phyloP scores from a whole-genome alignment of 2,113 vertebrate species.

The Gopherus flavomarginatus region DNA sequence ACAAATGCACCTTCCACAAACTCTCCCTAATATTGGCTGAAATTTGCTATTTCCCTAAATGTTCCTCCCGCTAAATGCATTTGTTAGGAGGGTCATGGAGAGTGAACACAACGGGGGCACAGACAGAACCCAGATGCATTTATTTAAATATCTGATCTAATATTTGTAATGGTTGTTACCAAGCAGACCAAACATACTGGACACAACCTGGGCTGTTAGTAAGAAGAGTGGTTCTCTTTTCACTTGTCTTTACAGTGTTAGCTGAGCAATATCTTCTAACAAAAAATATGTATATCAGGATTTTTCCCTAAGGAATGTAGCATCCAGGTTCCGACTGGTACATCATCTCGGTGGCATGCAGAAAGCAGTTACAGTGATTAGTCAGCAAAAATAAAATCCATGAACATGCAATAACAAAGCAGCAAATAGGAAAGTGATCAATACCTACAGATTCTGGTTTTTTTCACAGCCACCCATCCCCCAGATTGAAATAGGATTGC shows the following conservation, averaged over 20 bases:
- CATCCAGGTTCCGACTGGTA: not conserved
- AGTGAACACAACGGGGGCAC: fast-evolving
- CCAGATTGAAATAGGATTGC: not conserved
- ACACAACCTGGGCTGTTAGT: not conserved
- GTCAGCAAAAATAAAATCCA: not conserved
- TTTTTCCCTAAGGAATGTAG: not conserved
- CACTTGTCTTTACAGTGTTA: not conserved
- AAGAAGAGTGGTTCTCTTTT: not conserved
- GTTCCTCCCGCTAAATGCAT: not conserved
- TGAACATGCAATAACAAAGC: not conserved
- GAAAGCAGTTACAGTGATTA: not conserved
- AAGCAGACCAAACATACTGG: not conserved
- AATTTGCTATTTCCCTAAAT: not conserved
- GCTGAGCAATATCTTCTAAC: not conserved
- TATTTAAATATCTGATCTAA: fast-evolving
- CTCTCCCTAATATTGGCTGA: not conserved
- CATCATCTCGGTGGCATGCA: not conserved
- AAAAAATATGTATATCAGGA: not conserved
- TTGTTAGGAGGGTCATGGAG: not conserved
- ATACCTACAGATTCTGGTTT: not conserved
- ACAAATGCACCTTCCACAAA: not conserved
- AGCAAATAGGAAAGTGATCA: not conserved
- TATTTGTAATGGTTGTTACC: not conserved
- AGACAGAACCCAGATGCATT: not conserved
- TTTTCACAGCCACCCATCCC: not conserved